phyloP scores from a whole-genome alignment of 2,113 vertebrate species.

The Ailurus styani region DNA sequence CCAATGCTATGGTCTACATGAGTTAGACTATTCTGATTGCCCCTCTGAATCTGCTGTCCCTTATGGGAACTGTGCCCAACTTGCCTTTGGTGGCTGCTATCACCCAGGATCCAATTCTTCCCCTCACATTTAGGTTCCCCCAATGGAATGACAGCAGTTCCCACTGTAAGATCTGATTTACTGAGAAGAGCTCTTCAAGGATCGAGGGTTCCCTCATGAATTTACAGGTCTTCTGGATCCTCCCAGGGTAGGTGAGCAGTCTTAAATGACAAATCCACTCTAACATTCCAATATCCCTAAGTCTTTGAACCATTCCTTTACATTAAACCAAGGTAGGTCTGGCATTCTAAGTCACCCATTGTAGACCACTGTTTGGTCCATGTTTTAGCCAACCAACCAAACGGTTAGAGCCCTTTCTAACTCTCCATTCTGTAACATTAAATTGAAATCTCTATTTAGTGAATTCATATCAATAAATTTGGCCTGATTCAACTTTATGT shows the following conservation, averaged over 20 bases:
- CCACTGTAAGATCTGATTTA: neutral
- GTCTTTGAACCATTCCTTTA: neutral
- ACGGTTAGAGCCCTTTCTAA: neutral
- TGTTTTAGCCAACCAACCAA: neutral
- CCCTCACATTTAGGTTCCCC: neutral
- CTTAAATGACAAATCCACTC: neutral
- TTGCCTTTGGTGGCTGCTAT: neutral
- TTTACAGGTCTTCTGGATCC: neutral
- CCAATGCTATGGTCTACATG: neutral
- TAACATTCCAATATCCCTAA: neutral
- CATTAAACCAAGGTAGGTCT: neutral
- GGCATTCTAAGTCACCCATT: neutral
- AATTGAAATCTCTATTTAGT: neutral
- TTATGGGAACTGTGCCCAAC: neutral
- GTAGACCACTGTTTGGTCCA: neutral
- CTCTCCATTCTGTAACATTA: neutral
- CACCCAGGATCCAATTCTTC: neutral
- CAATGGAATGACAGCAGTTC: neutral
- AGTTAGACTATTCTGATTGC: neutral
- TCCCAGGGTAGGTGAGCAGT: neutral
- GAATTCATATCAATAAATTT: neutral
- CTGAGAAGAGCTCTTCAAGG: neutral
- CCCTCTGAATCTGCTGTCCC: neutral
- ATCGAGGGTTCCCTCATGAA: neutral
- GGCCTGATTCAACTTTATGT: neutral